These are phyloP conservation scores for Lottia gigantea DNA, from an alignment of 2,888 invertebrate species.

Conservation along the genomic window DNA sequence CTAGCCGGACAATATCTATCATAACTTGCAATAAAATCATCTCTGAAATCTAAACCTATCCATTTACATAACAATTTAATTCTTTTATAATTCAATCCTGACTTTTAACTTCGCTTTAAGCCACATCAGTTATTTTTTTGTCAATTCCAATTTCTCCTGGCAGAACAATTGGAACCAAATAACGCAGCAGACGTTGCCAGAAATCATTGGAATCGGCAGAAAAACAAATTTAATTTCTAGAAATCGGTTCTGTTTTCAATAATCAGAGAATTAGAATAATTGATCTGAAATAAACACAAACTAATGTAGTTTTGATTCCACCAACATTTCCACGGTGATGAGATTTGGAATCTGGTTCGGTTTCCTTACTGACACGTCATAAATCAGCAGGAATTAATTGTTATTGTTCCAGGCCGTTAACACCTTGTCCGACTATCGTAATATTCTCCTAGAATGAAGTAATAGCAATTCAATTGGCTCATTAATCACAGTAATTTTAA, in stretches of 20 bases:
- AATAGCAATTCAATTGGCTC: background rate
- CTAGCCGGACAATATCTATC: too few species aligned
- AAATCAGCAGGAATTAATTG: background rate
- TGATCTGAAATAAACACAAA: background rate
- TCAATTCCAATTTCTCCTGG: too few species aligned
- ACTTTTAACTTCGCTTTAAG: too few species aligned
- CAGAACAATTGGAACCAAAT: too few species aligned
- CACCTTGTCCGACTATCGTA: background rate
- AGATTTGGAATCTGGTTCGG: background rate
- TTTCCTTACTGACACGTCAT: background rate
- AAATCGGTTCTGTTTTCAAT: background rate
- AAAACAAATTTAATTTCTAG: background rate
- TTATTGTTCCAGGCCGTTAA: background rate
- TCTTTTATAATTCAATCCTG: too few species aligned
- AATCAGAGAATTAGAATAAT: constrained; percentile 1
- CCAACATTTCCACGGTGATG: background rate
- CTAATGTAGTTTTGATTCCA: background rate
- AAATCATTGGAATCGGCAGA: too few species aligned
- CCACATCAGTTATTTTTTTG: too few species aligned
- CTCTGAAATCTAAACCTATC: too few species aligned
- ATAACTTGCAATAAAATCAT: too few species aligned
- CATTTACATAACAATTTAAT: too few species aligned
- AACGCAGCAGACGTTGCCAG: too few species aligned
- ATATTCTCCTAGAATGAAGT: background rate
- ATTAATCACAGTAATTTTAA: constrained; percentile 1